phyloP scores from a whole-genome alignment of 2,888 invertebrate species.

The Caenorhabditis sp. region DNA sequence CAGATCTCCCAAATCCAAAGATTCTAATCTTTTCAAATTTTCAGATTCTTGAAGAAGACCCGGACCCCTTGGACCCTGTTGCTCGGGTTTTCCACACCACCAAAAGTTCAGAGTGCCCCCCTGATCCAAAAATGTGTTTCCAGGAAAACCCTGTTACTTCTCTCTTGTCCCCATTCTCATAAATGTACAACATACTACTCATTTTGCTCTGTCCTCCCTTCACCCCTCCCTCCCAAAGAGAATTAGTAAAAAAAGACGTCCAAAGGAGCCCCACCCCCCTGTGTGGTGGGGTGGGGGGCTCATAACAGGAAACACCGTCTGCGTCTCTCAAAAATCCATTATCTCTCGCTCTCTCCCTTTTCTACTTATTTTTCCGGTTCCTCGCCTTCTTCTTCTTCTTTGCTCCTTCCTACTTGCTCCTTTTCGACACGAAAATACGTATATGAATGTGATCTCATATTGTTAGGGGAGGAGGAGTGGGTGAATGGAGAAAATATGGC shows the following conservation, averaged over 20 bases:
- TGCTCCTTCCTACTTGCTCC: neutral
- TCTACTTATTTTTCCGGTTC: constrained; percentile 41
- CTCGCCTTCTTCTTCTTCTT: constrained; percentile 18
- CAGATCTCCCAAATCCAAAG: too few relatives aligned
- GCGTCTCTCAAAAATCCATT: constrained; percentile 10
- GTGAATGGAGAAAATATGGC: neutral
- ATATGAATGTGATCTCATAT: constrained; percentile 16
- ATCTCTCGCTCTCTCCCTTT: neutral
- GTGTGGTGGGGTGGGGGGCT: neutral
- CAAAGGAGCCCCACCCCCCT: neutral
- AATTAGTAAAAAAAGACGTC: constrained; percentile 40
- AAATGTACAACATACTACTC: neutral
- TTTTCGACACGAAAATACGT: neutral
- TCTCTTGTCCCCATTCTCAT: neutral
- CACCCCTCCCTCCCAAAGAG: too few relatives aligned
- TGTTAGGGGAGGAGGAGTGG: constrained; percentile 9
- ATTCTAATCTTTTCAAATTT: too few relatives aligned
- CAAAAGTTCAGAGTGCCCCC: too few relatives aligned
- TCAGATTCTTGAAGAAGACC: too few relatives aligned
- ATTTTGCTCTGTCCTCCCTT: too few relatives aligned
- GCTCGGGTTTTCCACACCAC: too few relatives aligned
- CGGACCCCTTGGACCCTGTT: too few relatives aligned
- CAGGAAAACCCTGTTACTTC: neutral
- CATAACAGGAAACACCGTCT: constrained; percentile 44
- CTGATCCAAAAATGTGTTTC: neutral